A percentile compares a stretch with the other conserved stretches of the same genome.
phyloP scores from a whole-genome alignment of 2,888 invertebrate species.

The Xylota segnis region DNA sequence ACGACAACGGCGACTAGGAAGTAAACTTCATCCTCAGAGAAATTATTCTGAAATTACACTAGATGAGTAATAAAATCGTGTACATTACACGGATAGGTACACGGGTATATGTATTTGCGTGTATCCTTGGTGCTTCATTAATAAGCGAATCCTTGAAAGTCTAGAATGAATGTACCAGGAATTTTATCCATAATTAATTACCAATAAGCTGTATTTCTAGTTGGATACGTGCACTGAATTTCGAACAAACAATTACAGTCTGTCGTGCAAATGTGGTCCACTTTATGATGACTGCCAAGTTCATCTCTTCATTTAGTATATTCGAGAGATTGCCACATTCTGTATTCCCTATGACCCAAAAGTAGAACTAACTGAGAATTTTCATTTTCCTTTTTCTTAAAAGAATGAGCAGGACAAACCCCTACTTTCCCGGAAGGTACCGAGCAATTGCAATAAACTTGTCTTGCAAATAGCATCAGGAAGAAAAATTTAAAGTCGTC shows the following conservation, averaged over 20 bases:
- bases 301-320: too few species aligned
- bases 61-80: conserved; percentile 65
- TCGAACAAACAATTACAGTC: conserved; percentile 13
- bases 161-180: conserved; percentile 17
- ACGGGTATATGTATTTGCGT: conserved; percentile 29
- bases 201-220: conserved; percentile 51
- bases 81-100: conserved; percentile 29
- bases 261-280: neutral
- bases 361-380: too few species aligned
- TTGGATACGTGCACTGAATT: conserved; percentile 21
- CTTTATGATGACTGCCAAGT: too few species aligned
- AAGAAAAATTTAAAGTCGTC: too few species aligned
- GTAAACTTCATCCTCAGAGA: conserved; percentile 62
- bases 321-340: too few species aligned
- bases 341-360: too few species aligned
- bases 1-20: neutral
- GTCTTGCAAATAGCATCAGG: too few species aligned
- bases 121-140: conserved; percentile 44
- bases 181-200: conserved; percentile 64
- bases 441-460: too few species aligned
- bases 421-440: too few species aligned
- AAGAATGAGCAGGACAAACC: too few species aligned
- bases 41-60: conserved; percentile 64
- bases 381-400: too few species aligned
- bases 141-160: conserved; percentile 11